These are phyloP conservation scores for Odontomachus brunneus DNA, from an alignment of 1,140 invertebrate genomes.

Conservation along the genomic window DNA sequence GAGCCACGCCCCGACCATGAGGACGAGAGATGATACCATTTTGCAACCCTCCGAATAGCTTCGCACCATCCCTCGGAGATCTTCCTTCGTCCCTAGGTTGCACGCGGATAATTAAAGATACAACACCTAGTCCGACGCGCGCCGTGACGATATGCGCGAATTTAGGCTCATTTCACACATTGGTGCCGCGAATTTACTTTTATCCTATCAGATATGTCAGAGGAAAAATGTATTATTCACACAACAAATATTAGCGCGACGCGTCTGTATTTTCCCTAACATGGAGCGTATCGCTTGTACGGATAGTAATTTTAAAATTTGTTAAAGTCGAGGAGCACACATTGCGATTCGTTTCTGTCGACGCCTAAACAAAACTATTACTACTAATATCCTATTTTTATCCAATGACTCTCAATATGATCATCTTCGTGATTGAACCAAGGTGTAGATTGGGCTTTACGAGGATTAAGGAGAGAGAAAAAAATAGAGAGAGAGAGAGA, in stretches of 20 bases:
- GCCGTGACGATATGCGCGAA: slow-evolving; percentile 24
- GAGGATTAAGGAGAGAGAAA: not conserved
- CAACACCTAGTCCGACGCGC: slow-evolving; percentile 73
- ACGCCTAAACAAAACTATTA: too few relatives aligned
- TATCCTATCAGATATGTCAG: not conserved
- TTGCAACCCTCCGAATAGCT: slow-evolving; percentile 71
- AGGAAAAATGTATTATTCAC: not conserved
- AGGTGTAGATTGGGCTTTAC: slow-evolving; percentile 31
- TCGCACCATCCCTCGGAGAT: slow-evolving; percentile 66
- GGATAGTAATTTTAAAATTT: too few relatives aligned
- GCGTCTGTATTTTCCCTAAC: too few relatives aligned
- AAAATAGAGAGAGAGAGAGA: not conserved
- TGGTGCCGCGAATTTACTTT: not conserved
- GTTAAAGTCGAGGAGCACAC: too few relatives aligned
- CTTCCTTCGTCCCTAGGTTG: slow-evolving; percentile 57
- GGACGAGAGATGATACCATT: slow-evolving; percentile 80
- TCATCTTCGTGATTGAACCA: not conserved
- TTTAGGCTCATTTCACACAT: slow-evolving; percentile 27
- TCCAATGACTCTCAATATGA: not conserved
- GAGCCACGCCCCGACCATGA: slow-evolving; percentile 79
- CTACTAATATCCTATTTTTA: too few relatives aligned
- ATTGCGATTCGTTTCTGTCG: too few relatives aligned
- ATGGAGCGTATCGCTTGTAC: too few relatives aligned
- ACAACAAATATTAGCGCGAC: not conserved
- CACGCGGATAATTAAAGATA: slow-evolving; percentile 82